Conservation (phyloP, 2,113 vertebrate species). For the Dendrocopos noguchii region DNA sequence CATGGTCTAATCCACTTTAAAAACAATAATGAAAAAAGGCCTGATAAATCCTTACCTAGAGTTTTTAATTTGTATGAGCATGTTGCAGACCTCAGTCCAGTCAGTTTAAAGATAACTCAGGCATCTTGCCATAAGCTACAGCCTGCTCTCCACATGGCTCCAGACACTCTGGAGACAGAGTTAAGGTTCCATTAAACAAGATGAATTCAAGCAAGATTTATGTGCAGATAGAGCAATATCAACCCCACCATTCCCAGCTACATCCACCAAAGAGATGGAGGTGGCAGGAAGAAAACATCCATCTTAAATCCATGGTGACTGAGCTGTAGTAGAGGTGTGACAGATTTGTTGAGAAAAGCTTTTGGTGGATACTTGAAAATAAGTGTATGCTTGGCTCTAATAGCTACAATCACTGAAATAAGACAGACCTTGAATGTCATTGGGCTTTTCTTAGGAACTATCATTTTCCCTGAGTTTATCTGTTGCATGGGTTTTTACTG, state of each 20-base stretch:
- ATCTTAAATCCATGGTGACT: neutral
- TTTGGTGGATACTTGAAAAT: neutral
- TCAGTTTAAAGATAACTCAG: neutral
- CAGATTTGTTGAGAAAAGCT: neutral
- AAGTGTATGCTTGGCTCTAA: neutral
- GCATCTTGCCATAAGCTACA: neutral
- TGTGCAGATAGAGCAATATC: neutral
- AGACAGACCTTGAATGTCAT: neutral
- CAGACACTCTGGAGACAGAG: neutral
- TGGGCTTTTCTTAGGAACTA: neutral
- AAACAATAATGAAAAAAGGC: constrained; percentile 36
- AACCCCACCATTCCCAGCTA: neutral
- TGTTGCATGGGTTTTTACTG: neutral
- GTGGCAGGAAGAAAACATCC: neutral
- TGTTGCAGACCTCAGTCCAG: neutral
- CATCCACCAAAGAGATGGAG: rapidly evolving
- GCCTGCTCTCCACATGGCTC: neutral
- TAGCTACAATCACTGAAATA: neutral
- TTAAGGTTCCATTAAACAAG: neutral
- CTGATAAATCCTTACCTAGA: constrained; percentile 1
- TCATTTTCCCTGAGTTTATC: neutral
- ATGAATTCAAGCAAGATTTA: neutral
- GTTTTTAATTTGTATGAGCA: neutral
- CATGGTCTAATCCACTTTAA: constrained; percentile 32
- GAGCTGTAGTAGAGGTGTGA: neutral